Base-by-base conservation (phyloP, 1,140 invertebrate genomes). In the Leptinotarsa lineolata region DNA sequence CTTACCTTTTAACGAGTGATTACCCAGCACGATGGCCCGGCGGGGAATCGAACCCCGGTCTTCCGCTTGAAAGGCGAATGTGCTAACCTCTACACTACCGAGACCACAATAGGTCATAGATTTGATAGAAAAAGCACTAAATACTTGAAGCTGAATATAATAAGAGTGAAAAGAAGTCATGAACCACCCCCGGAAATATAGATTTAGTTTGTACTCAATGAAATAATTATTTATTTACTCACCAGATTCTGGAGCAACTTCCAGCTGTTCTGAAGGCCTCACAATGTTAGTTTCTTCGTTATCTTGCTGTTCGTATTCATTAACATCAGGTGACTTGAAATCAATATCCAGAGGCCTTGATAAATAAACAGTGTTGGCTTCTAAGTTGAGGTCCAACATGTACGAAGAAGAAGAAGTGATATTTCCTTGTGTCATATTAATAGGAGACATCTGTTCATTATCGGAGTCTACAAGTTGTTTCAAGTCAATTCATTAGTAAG, bases 381-480 rank as follows among this genome's bases (percentile, higher is more conserved):
- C 87, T 6, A 92, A 77, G 81, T 92, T 90, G 72, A 92, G 83
- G 84, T 92, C 89, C 20, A 92, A 81, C 75, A 89, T 90, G 82
- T 90, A 92, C 46, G 88, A 89, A 1, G 90, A 91, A 74, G 86
- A 88, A 2, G 89, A 89, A 44, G 87, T 87, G n/a, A 90, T 78
- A 69, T 85, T 85, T 48, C 81, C 78, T 13, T 76, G 75, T 3
- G 76, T 60, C 66, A 79, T 79, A 54, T 72, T 78, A 13, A 78
- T 69, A 18, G 81, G 78, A 11, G 81, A 82, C 65, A 83, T 79
- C 77, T 84, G 86, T 78, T 89, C 88, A 70, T 83, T 87, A 79
- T 89, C 88, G 1, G 87, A 89, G 85, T 89, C 88, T 88, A 69
- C 61, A 83, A 81, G 24, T 5, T 24, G 6, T 24, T 24, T 24